phyloP scores from a whole-genome alignment of 2,888 invertebrate genomes.

The Eupithecia subumbrata region DNA sequence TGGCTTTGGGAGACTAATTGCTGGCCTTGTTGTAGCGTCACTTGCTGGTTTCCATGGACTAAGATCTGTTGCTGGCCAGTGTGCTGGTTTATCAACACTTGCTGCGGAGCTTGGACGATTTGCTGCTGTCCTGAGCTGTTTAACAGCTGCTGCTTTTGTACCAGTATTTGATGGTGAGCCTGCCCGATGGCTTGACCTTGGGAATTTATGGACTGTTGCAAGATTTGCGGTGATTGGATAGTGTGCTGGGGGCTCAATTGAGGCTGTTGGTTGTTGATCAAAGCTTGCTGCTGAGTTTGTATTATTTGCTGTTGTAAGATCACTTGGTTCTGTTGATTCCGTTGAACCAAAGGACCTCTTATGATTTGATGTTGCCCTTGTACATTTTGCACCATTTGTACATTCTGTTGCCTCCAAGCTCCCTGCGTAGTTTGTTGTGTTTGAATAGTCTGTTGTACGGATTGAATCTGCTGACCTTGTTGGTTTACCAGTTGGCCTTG shows the following conservation, averaged over 20 bases:
- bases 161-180: slow-evolving; percentile 78
- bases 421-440: slow-evolving; percentile 71
- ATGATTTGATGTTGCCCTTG: slow-evolving; percentile 83
- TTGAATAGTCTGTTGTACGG: slow-evolving; percentile 78
- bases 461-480: slow-evolving; percentile 79
- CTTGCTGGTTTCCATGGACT: slow-evolving; percentile 80
- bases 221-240: slow-evolving; percentile 82
- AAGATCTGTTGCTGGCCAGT: slow-evolving; percentile 80
- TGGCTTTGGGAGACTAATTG: slow-evolving; percentile 78
- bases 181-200: slow-evolving; percentile 81
- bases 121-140: slow-evolving; percentile 82
- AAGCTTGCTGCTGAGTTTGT: slow-evolving; percentile 79
- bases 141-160: slow-evolving; percentile 84
- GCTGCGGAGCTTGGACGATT: slow-evolving; percentile 80
- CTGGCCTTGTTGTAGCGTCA: slow-evolving; percentile 76
- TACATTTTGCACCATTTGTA: slow-evolving; percentile 80
- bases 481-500: slow-evolving; percentile 68
- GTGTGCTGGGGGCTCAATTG: slow-evolving; percentile 82
- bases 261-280: slow-evolving; percentile 71
- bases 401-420: slow-evolving; percentile 79
- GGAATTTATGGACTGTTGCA: slow-evolving; percentile 84
- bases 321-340: slow-evolving; percentile 80
- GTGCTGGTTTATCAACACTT: slow-evolving; percentile 79
- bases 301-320: slow-evolving; percentile 84
- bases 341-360: slow-evolving; percentile 76